Base-by-base conservation (phyloP, 2,888 invertebrate genomes). In the Acanthococcus lagerstroemiae region DNA sequence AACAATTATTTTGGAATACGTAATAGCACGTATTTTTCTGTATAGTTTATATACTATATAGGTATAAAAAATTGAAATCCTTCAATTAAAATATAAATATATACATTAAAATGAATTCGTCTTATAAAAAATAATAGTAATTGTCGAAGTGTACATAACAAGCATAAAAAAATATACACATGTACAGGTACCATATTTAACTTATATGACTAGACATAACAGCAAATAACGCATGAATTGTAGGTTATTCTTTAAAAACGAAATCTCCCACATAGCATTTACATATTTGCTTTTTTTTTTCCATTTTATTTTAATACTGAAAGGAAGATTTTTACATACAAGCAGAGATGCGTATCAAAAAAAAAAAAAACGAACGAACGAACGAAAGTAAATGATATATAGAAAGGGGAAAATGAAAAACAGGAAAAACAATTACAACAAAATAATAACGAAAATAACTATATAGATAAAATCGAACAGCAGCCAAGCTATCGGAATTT, bases 181-280 rank as follows among this genome's bases (percentile, higher is more conserved):
- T 45, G 19, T 45, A 45, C 46, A 45, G 19, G 46, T 45, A 45
- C 19, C 19, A 19, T 45, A 45, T 17, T n/a, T n/a, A n/a, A 55
- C 25, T 55, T 24, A 26, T 26, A 25, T 55, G 55, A 55, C 55
- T 55, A 55, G 55, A 55, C 25, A 55, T 55, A 26, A 25, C 22
- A 55, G 55, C 55, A 55, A 55, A 55, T 55, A 45, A 45, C 15
- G 15, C 19, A 45, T 45, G 19, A 45, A 45, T 45, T 45, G 46
- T 45, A 45, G 46, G 46, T 45, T 45, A n/a, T 17, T 45, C 19
- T 45, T n/a, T 45, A 5, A 17, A 19, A 19, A 45, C 19, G 19
- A 45, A n/a, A 45, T 45, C 19, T 45, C 46, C 46, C 46, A 45
- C 46, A 45, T 19, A 45, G 4, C 46, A 45, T 7, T 45, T 19